These are phyloP conservation scores for Digitonthophagus gazella DNA, from an alignment of 2,888 invertebrate species.

Conservation along the genomic window DNA sequence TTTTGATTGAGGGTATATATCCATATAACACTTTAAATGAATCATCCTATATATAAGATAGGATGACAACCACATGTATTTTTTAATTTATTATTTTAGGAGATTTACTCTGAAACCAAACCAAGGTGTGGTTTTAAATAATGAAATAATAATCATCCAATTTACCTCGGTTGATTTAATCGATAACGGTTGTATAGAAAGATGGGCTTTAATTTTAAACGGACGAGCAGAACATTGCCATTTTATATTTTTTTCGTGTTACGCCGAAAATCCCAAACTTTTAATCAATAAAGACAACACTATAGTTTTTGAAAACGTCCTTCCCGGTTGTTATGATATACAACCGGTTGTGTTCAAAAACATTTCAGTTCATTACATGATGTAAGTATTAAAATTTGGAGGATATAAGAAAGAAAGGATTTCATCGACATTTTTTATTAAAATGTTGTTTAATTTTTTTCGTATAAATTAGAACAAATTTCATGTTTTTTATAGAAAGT, in stretches of 20 bases:
- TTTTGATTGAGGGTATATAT: not conserved
- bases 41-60: not conserved
- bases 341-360: constrained; percentile 46
- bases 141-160: constrained; percentile 48
- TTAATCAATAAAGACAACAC: constrained; percentile 41
- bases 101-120: constrained; percentile 51
- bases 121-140: constrained; percentile 47
- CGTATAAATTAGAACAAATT: too few relatives aligned
- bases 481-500: too few relatives aligned
- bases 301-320: constrained; percentile 45
- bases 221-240: constrained; percentile 42
- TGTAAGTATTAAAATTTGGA: constrained; percentile 43
- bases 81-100: constrained; percentile 32
- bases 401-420: constrained; percentile 35
- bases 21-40: not conserved
- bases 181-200: constrained; percentile 47
- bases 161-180: constrained; percentile 41
- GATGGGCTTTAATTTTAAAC: constrained; percentile 52
- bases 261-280: constrained; percentile 46
- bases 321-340: constrained; percentile 44
- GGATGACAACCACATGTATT: not conserved
- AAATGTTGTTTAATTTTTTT: too few relatives aligned
- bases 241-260: constrained; percentile 48
- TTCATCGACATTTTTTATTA: too few relatives aligned
- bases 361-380: constrained; percentile 45